Percentiles rank a stretch among this genome's conserved stretches.
phyloP scores from a whole-genome alignment of 2,888 invertebrate species.

The Trachelus stipa region DNA sequence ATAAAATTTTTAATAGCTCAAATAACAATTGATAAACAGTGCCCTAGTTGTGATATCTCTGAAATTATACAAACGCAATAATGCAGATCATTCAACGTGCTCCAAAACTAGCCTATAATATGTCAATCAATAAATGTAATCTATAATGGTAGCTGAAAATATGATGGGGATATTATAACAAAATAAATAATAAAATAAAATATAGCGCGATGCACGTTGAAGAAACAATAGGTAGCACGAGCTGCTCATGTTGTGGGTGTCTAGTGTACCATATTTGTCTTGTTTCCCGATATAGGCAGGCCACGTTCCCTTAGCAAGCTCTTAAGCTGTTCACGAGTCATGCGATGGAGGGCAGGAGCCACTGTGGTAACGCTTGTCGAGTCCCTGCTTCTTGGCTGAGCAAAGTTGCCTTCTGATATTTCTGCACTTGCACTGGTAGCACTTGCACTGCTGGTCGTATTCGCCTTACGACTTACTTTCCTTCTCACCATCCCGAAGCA shows the following conservation, averaged over 20 bases:
- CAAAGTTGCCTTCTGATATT: slow-evolving; percentile 44
- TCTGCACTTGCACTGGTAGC: slow-evolving; percentile 43
- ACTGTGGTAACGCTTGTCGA: slow-evolving; percentile 44
- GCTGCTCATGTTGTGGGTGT: slow-evolving; percentile 25
- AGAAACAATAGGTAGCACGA: background rate
- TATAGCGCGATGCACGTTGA: background rate
- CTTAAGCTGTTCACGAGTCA: slow-evolving; percentile 56
- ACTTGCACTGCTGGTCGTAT: slow-evolving; percentile 43
- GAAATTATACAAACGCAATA: background rate
- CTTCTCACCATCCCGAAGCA: slow-evolving; percentile 51
- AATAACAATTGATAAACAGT: background rate
- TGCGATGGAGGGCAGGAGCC: slow-evolving; percentile 49
- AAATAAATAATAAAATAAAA: background rate
- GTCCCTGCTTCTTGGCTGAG: slow-evolving; percentile 42
- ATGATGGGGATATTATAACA: background rate
- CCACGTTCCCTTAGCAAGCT: slow-evolving; percentile 57
- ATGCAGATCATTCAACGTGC: background rate
- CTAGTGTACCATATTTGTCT: slow-evolving; percentile 56
- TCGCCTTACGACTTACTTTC: slow-evolving; percentile 53
- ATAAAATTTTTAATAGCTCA: background rate
- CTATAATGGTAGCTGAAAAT: background rate
- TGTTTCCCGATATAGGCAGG: slow-evolving; percentile 54
- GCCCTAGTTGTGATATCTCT: background rate
- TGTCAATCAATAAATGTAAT: background rate
- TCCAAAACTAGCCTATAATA: background rate